Percentiles rank a stretch among this genome's conserved stretches.
phyloP scores from a whole-genome alignment of 2,888 invertebrate genomes.

The Pycnomerus fuliginosus region DNA sequence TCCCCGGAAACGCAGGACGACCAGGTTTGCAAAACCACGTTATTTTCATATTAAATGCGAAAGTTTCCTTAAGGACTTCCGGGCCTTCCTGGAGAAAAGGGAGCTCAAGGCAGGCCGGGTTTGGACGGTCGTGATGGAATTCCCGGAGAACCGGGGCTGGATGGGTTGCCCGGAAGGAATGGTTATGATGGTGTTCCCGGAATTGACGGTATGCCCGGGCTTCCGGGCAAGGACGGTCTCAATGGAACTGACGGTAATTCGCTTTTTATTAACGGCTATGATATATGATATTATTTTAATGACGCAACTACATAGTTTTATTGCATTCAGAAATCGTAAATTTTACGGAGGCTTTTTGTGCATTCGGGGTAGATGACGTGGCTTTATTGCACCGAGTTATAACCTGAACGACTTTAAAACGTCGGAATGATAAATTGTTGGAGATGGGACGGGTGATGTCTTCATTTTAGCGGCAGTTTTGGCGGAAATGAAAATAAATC shows the following conservation, averaged over 20 bases:
- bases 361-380: too few relatives aligned
- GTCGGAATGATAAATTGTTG: too few relatives aligned
- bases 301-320: too few relatives aligned
- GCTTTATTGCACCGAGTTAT: too few relatives aligned
- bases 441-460: too few relatives aligned
- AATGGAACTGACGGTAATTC: constrained; percentile 58
- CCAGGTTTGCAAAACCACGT: constrained; percentile 32
- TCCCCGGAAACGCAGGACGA: constrained; percentile 62
- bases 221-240: constrained; percentile 64
- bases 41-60: background rate
- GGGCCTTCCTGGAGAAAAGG: constrained; percentile 54
- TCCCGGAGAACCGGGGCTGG: constrained; percentile 87
- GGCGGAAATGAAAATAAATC: too few relatives aligned
- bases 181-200: constrained; percentile 76
- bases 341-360: too few relatives aligned
- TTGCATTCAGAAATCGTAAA: too few relatives aligned
- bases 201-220: constrained; percentile 72
- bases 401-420: too few relatives aligned
- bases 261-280: too few relatives aligned
- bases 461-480: too few relatives aligned
- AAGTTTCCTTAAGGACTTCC: constrained; percentile 1
- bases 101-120: constrained; percentile 69
- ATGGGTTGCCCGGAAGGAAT: constrained; percentile 82
- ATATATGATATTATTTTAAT: too few relatives aligned
- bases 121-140: constrained; percentile 87